Percentiles rank a stretch among this genome's conserved stretches.
phyloP scores from a whole-genome alignment of 2,113 vertebrate species.

The Poeciliopsis occidentalis region DNA sequence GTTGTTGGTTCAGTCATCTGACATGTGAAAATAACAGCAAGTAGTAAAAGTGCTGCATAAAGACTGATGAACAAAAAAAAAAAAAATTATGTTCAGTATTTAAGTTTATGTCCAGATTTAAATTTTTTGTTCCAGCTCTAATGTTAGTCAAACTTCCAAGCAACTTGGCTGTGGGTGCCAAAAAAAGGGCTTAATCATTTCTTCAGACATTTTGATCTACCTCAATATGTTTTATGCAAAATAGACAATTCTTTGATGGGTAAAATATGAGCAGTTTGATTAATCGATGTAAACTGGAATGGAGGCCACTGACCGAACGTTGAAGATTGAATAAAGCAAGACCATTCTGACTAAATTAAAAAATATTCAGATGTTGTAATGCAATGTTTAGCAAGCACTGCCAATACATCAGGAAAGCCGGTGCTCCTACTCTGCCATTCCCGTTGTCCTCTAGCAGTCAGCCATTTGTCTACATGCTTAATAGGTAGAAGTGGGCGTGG shows the following conservation, averaged over 20 bases:
- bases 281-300: neutral
- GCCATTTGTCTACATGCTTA: conserved; percentile 56
- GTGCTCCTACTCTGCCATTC: conserved; percentile 22
- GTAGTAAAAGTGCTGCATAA: neutral
- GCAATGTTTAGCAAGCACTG: conserved; percentile 9
- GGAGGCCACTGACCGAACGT: neutral
- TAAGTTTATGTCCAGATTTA: neutral
- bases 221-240: neutral
- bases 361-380: conserved; percentile 1
- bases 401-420: conserved; percentile 39
- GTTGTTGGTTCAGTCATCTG: neutral
- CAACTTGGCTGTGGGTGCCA: neutral
- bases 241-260: neutral
- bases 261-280: too few species aligned
- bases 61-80: neutral
- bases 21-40: neutral
- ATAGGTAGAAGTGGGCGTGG: conserved; percentile 70
- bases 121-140: too few species aligned
- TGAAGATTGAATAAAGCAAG: conserved; percentile 10
- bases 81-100: neutral
- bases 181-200: neutral
- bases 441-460: conserved; percentile 59
- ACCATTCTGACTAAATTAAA: conserved; percentile 7
- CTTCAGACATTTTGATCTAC: too few species aligned
- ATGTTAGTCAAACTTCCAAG: neutral